Conservation (phyloP, 2,888 invertebrate species). For the Rambutsinella grinnellia region DNA sequence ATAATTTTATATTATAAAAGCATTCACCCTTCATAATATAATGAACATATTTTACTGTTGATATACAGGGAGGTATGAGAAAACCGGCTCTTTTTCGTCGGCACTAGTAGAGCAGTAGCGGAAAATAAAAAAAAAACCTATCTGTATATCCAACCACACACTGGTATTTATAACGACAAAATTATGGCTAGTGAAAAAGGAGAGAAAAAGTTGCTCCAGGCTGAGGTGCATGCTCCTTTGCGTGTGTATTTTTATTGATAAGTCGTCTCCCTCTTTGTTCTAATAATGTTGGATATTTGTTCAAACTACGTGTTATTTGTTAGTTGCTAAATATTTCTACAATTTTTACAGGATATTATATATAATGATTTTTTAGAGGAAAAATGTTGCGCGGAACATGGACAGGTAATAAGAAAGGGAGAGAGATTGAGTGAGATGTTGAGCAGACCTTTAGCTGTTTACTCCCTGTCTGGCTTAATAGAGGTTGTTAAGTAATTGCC, state of each 20-base stretch:
- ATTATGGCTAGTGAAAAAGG: too few species aligned
- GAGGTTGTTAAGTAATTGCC: constrained; percentile 54
- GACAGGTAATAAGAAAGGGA: not conserved
- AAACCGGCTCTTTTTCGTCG: too few species aligned
- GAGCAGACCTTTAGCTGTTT: constrained; percentile 26
- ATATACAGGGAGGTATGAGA: too few species aligned
- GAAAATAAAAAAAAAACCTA: too few species aligned
- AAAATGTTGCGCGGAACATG: not conserved
- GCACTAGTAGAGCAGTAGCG: too few species aligned
- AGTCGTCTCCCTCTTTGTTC: constrained; percentile 33
- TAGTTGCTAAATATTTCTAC: constrained; percentile 38
- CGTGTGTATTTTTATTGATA: constrained; percentile 40
- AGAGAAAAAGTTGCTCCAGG: too few species aligned
- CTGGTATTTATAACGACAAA: too few species aligned
- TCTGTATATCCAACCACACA: too few species aligned
- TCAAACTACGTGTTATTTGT: constrained; percentile 57
- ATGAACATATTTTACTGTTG: too few species aligned
- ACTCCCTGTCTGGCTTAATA: constrained; percentile 40
- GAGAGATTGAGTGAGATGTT: constrained; percentile 41
- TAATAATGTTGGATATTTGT: constrained; percentile 42
- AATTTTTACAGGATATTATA: constrained; percentile 21
- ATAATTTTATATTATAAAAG: too few species aligned
- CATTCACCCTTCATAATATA: too few species aligned
- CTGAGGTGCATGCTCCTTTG: constrained; percentile 29
- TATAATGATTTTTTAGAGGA: too few species aligned